These are phyloP conservation scores for Lophius piscatorius DNA, from an alignment of 2,113 vertebrate species.

Conservation along the genomic window DNA sequence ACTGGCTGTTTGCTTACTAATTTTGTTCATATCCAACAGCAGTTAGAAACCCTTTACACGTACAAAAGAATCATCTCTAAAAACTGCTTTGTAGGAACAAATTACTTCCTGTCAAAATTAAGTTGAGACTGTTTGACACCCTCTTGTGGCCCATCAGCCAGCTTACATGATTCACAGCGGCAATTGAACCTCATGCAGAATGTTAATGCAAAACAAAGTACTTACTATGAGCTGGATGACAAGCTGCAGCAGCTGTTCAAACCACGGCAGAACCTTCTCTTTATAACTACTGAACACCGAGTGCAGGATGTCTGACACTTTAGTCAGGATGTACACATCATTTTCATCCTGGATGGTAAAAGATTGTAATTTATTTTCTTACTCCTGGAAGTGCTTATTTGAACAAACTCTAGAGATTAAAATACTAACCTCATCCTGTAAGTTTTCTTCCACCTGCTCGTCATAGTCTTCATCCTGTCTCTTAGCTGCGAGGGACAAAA, in stretches of 20 bases:
- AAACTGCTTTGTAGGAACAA: too few relatives aligned
- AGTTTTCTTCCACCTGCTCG: constrained; percentile 95
- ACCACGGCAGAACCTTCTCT: constrained; percentile 96
- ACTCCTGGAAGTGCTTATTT: not conserved
- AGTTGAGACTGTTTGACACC: not conserved
- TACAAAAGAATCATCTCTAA: too few relatives aligned
- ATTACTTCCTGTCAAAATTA: too few relatives aligned
- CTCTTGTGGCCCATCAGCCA: not conserved
- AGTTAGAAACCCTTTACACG: too few relatives aligned
- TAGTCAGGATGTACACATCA: constrained; percentile 97
- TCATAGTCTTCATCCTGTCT: constrained; percentile 99
- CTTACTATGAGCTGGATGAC: constrained; percentile 97
- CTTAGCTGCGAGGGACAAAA: constrained; percentile 84
- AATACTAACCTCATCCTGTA: constrained; percentile 93
- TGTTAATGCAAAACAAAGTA: constrained; percentile 43
- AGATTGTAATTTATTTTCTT: not conserved
- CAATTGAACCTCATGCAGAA: too few relatives aligned
- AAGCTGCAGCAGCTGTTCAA: constrained; percentile 95
- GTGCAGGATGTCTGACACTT: constrained; percentile 98
- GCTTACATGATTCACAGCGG: too few relatives aligned
- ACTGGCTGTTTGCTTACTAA: too few relatives aligned
- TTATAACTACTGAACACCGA: constrained; percentile 97
- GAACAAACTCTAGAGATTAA: not conserved
- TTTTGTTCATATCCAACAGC: too few relatives aligned
- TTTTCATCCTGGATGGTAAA: constrained; percentile 88